These are phyloP conservation scores for Manacus vitellinus DNA, from an alignment of 2,113 vertebrate species.

Conservation along the genomic window DNA sequence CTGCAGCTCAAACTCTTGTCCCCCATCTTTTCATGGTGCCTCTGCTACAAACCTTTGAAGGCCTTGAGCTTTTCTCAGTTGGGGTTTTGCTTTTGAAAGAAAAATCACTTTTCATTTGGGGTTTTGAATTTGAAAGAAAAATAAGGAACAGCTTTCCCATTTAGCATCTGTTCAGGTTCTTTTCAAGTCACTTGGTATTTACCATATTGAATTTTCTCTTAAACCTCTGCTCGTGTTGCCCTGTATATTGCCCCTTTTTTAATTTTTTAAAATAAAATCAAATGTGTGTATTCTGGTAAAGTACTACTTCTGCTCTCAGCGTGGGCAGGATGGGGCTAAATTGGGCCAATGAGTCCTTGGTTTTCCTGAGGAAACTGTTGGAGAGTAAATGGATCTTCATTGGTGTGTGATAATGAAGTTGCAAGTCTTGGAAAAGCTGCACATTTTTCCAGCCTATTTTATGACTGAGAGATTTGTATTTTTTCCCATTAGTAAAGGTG, in stretches of 20 bases:
- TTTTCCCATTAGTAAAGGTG: not conserved
- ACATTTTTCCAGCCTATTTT: not conserved
- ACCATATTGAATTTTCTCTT: not conserved
- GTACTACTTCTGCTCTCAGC: not conserved
- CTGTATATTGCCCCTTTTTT: not conserved
- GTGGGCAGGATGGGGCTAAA: not conserved
- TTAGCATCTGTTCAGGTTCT: not conserved
- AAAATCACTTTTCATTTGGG: not conserved
- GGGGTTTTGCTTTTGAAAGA: constrained; percentile 1
- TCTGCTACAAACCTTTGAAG: not conserved
- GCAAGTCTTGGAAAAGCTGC: not conserved
- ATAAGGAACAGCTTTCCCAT: not conserved
- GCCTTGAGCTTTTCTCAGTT: not conserved
- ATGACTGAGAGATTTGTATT: not conserved
- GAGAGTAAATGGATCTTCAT: not conserved
- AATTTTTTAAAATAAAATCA: not conserved
- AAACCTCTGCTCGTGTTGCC: not conserved
- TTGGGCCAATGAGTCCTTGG: not conserved
- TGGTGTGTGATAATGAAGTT: not conserved
- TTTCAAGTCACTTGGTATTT: not conserved
- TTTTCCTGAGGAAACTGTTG: not conserved
- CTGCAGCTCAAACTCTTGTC: not conserved
- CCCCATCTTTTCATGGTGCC: not conserved
- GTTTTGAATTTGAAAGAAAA: not conserved
- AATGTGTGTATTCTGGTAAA: not conserved